Evolutionary conservation across 2,797 vertebrate species (phyloP).

Genomic region (Emydoidea blandingii): DNA sequence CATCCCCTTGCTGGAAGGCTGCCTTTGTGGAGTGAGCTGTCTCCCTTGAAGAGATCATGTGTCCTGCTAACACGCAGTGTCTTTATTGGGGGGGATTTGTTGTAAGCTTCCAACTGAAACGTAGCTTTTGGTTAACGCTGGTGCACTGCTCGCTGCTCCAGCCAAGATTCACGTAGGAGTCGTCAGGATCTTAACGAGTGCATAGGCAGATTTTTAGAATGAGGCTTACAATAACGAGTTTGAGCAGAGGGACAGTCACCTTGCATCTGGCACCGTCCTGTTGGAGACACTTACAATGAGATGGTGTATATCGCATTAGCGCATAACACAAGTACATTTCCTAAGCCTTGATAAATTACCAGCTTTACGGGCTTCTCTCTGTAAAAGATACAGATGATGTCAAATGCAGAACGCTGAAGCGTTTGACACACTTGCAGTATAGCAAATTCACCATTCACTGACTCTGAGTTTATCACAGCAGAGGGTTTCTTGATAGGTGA

Average conservation of each 20-base stretch:
- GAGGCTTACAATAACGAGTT: neutral
- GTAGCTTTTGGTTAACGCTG: neutral
- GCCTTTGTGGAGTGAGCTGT: neutral
- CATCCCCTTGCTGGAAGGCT: neutral
- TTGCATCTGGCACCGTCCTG: neutral
- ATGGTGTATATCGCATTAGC: neutral
- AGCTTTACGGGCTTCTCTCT: neutral
- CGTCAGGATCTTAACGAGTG: neutral
- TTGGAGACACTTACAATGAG: neutral
- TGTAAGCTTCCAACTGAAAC: neutral
- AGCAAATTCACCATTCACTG: neutral
- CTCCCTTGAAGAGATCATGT: neutral
- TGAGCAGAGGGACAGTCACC: neutral
- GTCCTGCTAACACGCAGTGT: neutral
- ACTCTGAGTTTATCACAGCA: neutral
- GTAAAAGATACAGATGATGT: neutral
- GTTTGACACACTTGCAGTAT: neutral
- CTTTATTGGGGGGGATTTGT: neutral
- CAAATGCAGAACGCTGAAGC: neutral
- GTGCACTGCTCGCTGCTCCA: neutral
- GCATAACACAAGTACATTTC: neutral
- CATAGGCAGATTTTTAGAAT: neutral
- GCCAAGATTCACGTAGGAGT: neutral
- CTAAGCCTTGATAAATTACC: neutral
- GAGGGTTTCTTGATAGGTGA: neutral